phyloP scores from a whole-genome alignment of 92 coral and sea anemone species.

The Micromussa lordhowensis region DNA sequence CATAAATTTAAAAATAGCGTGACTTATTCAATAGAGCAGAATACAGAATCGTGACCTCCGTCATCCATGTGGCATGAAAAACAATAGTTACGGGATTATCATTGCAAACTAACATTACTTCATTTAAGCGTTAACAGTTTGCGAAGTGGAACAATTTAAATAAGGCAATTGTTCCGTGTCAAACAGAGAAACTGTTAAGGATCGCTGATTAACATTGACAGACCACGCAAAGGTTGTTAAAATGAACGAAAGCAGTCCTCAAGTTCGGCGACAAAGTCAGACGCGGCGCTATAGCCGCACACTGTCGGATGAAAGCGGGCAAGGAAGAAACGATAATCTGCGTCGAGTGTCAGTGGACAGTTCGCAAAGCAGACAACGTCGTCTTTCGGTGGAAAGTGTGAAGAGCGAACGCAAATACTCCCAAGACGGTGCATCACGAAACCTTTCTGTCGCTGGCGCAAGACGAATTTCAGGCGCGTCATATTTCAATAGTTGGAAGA shows the following conservation, averaged over 20 bases:
- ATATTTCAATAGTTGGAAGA: constrained; percentile 24
- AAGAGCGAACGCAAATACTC: constrained; percentile 24
- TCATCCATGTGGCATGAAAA: background rate
- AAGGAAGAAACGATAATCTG: background rate
- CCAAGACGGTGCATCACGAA: constrained; percentile 16
- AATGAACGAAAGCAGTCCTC: background rate
- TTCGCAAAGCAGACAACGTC: constrained; percentile 16
- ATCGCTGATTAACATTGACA: background rate
- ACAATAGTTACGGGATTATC: background rate
- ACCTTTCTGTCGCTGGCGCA: background rate
- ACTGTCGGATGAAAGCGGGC: background rate
- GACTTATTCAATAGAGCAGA: background rate
- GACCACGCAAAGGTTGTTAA: background rate
- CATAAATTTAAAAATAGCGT: background rate
- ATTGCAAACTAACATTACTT: background rate
- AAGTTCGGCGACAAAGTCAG: background rate
- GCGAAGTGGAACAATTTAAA: background rate
- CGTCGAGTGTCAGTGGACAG: constrained; percentile 23
- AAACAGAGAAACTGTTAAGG: background rate
- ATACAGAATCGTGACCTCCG: background rate
- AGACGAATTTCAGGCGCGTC: constrained; percentile 41
- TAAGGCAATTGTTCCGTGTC: background rate
- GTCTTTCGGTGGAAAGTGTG: constrained; percentile 11
- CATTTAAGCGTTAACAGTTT: background rate
- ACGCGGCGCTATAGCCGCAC: background rate